A percentile compares a stretch with the other conserved stretches of the same genome.
Conservation (phyloP, 2,888 invertebrate species). For the Megastigmus dorsalis region DNA sequence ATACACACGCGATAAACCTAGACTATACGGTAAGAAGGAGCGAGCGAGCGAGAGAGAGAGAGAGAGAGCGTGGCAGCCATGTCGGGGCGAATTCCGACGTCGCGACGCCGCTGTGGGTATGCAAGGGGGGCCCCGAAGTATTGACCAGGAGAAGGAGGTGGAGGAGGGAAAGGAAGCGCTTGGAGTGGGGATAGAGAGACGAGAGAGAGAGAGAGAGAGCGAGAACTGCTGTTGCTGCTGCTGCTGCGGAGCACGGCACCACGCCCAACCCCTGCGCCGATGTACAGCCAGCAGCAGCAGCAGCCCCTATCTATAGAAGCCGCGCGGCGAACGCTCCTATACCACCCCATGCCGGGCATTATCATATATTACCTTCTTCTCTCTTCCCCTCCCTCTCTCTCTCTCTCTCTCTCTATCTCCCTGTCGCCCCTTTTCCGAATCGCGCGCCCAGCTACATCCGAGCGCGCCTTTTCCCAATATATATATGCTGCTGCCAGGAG, state of each 20-base stretch:
- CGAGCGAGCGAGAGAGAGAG: background rate
- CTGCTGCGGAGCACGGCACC: constrained; percentile 61
- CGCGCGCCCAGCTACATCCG: no score
- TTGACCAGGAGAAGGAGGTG: constrained; percentile 68
- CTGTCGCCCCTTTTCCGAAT: constrained; percentile 31
- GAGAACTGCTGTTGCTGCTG: constrained; percentile 19
- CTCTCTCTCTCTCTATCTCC: background rate
- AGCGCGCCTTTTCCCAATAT: constrained; percentile 4
- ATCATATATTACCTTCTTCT: constrained; percentile 70
- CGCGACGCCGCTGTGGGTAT: constrained; percentile 64
- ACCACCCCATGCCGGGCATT: constrained; percentile 65
- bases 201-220: constrained; percentile 31
- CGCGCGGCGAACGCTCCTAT: background rate
- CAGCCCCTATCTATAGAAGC: constrained; percentile 61
- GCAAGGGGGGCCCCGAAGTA: constrained; percentile 66
- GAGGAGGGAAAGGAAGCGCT: constrained; percentile 55
- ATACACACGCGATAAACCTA: no score
- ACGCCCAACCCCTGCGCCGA: constrained; percentile 71
- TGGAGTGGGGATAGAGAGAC: constrained; percentile 36
- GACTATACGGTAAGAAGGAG: background rate
- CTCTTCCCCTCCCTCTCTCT: constrained; percentile 26
- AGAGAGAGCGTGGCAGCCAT: constrained; percentile 64
- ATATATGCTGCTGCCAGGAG: background rate
- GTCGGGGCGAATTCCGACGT: constrained; percentile 67
- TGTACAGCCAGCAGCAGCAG: constrained; percentile 52